phyloP scores from a whole-genome alignment of 2,888 invertebrate species.

The Rotaria magnacalcarata region DNA sequence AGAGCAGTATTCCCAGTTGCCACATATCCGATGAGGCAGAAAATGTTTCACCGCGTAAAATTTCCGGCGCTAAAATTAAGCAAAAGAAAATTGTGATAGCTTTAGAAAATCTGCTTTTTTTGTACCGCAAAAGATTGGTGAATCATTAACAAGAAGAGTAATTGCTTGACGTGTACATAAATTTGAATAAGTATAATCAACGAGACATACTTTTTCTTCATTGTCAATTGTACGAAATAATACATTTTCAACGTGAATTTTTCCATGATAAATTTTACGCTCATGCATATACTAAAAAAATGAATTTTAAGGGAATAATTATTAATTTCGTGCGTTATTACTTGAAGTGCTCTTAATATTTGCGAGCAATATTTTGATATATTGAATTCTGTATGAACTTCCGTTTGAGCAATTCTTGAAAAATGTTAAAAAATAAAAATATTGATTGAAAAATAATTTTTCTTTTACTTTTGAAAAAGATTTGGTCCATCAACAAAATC shows the following conservation, averaged over 20 bases:
- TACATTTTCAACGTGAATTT: constrained; percentile 1
- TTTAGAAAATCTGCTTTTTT: not conserved
- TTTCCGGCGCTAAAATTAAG: not conserved
- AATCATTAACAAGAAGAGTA: not conserved
- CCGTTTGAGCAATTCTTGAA: not conserved
- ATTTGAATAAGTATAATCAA: constrained; percentile 17
- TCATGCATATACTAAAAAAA: not conserved
- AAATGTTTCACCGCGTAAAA: not conserved
- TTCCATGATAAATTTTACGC: constrained; percentile 17
- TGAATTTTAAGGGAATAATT: no score
- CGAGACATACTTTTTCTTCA: not conserved
- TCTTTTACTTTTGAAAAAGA: constrained; percentile 16
- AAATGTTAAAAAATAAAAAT: not conserved
- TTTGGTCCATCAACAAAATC: not conserved
- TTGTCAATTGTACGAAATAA: not conserved
- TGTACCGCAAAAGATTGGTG: not conserved
- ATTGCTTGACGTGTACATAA: constrained; percentile 7
- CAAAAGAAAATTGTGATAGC: not conserved
- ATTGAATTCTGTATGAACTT: not conserved
- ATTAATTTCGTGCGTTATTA: not conserved
- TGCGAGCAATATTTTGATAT: constrained; percentile 10
- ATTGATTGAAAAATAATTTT: not conserved
- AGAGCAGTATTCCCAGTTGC: not conserved
- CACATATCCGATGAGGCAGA: not conserved
- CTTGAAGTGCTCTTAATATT: constrained; percentile 7